Percentiles rank a stretch among this genome's conserved stretches.
Evolutionary conservation across 1,140 invertebrate genomes (phyloP).

Genomic region (Zeugodacus cucurbitae): DNA sequence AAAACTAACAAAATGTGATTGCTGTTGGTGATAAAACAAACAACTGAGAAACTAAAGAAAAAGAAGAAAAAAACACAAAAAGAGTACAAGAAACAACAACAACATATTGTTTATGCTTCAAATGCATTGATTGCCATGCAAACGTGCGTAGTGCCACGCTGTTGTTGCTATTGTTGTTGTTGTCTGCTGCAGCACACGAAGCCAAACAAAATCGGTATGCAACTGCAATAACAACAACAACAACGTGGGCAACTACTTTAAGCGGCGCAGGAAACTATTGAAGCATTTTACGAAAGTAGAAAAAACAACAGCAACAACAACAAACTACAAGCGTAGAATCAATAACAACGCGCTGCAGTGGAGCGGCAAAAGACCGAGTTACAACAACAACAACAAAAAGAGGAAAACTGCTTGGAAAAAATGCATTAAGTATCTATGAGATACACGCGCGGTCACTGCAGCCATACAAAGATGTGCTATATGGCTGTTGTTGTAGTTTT

Average conservation of each 20-base stretch:
- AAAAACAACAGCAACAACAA: not conserved
- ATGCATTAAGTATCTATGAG: not conserved
- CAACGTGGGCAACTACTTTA: not conserved
- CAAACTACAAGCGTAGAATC: not conserved
- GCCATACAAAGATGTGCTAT: constrained; percentile 16
- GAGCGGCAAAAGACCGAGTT: not conserved
- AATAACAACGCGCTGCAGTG: constrained; percentile 10
- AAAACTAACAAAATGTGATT: constrained; percentile 40
- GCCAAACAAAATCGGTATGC: not conserved
- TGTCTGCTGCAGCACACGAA: not conserved
- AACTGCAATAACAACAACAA: not conserved
- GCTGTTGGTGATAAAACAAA: constrained; percentile 40
- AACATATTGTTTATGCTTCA: not conserved
- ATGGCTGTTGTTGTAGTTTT: not conserved
- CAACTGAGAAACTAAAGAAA: not conserved
- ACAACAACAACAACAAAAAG: not conserved
- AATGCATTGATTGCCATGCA: constrained; percentile 28
- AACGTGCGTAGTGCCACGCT: not conserved
- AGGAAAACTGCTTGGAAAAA: not conserved
- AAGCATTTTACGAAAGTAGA: not conserved
- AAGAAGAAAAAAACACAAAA: not conserved
- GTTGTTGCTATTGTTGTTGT: not conserved
- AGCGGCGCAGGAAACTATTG: not conserved
- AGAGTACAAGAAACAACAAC: no score
- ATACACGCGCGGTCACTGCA: constrained; percentile 22